Conservation (phyloP, 2,888 invertebrate species). For the Harpalus rufipes region DNA sequence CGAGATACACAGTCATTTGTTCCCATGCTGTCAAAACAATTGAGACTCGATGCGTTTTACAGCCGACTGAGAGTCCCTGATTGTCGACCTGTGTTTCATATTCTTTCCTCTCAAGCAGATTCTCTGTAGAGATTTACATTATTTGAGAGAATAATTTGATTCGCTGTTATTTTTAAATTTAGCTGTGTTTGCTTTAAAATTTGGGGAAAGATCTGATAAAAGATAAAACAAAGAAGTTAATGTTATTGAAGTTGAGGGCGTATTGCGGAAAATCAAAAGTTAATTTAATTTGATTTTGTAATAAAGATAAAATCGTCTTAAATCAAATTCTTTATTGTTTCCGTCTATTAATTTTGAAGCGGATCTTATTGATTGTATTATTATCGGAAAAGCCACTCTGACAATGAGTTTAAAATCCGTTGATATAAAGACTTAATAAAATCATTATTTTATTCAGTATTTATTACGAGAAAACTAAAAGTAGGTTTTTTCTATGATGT, state of each 20-base stretch:
- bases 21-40: slow-evolving; percentile 56
- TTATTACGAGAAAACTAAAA: too few species aligned
- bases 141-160: slow-evolving; percentile 20
- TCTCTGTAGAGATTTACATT: neutral
- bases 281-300: too few species aligned
- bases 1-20: slow-evolving; percentile 53
- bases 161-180: slow-evolving; percentile 24
- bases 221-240: neutral
- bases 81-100: slow-evolving; percentile 1
- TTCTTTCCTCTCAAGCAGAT: neutral
- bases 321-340: too few species aligned
- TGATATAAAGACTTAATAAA: too few species aligned
- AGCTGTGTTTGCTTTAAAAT: slow-evolving; percentile 11
- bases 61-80: slow-evolving; percentile 5
- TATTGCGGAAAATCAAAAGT: too few species aligned
- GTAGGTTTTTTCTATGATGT: too few species aligned
- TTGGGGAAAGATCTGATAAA: neutral
- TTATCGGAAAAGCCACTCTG: too few species aligned
- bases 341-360: too few species aligned
- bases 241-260: neutral
- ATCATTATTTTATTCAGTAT: too few species aligned
- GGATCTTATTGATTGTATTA: too few species aligned
- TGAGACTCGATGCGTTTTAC: slow-evolving; percentile 30
- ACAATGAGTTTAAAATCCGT: too few species aligned
- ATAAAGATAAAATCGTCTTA: too few species aligned